These are phyloP conservation scores for Sebastes schlegelii DNA, from an alignment of 2,113 vertebrate genomes.

Conservation along the genomic window DNA sequence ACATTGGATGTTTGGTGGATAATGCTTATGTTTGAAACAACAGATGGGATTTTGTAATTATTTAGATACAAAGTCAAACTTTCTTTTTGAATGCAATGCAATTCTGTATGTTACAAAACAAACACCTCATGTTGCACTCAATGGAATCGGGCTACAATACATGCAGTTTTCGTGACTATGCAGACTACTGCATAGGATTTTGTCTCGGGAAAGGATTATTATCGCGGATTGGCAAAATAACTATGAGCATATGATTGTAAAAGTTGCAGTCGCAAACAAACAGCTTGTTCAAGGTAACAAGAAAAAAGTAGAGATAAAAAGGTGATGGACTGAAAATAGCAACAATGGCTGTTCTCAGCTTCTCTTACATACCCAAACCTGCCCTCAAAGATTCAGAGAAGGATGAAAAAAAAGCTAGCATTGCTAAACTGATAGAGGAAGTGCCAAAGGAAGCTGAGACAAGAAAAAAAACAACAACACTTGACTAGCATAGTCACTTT, in stretches of 20 bases:
- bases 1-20: neutral
- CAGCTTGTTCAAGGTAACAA: neutral
- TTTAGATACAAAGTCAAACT: neutral
- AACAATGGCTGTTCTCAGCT: constrained; percentile 40
- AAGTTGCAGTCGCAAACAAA: constrained; percentile 3
- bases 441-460: constrained; percentile 49
- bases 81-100: neutral
- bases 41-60: neutral
- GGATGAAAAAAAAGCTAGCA: constrained; percentile 1
- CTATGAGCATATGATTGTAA: neutral
- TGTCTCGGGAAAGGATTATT: neutral
- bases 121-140: neutral
- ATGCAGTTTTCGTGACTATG: neutral
- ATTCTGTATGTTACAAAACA: neutral
- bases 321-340: neutral
- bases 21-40: neutral
- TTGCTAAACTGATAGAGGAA: constrained; percentile 44
- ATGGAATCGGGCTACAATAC: neutral
- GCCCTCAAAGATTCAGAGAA: constrained; percentile 2
- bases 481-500: constrained; percentile 89
- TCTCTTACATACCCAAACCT: constrained; percentile 30
- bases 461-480: constrained; percentile 84
- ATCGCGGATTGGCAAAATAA: neutral
- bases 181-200: neutral
- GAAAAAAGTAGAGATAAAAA: constrained; percentile 7